phyloP scores from a whole-genome alignment of 2,888 invertebrate species.

The Lepetodrilus schrolli region DNA sequence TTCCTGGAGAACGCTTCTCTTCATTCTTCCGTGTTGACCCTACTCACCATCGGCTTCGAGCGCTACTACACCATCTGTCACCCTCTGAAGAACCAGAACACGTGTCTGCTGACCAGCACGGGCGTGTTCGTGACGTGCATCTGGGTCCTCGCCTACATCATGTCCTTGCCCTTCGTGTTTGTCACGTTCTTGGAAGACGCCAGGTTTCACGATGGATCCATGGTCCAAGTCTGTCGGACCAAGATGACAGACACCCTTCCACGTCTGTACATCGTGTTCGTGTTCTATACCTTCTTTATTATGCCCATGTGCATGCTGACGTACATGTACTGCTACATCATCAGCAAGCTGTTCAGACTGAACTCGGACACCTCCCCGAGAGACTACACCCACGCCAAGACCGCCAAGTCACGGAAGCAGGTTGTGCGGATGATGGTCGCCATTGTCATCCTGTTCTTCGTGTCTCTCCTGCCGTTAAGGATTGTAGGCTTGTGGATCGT shows the following conservation, averaged over 20 bases:
- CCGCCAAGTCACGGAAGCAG: constrained; percentile 52
- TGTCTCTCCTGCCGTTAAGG: constrained; percentile 90
- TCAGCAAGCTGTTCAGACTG: constrained; percentile 41
- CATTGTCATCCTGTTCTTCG: constrained; percentile 84
- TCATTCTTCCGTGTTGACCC: constrained; percentile 93
- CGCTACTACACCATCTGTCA: constrained; percentile 93
- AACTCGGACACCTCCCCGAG: constrained; percentile 29
- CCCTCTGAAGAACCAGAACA: constrained; percentile 82
- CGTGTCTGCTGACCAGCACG: constrained; percentile 48
- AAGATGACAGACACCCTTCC: constrained; percentile 35
- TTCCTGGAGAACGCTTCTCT: constrained; percentile 94
- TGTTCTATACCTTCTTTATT: constrained; percentile 45
- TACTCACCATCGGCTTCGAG: constrained; percentile 93
- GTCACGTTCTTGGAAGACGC: constrained; percentile 86
- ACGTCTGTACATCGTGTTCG: constrained; percentile 35
- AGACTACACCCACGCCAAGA: constrained; percentile 31
- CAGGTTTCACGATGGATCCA: constrained; percentile 77
- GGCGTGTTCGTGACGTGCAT: constrained; percentile 40
- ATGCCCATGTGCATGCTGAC: constrained; percentile 48
- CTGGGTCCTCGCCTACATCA: constrained; percentile 72
- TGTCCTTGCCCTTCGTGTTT: constrained; percentile 84
- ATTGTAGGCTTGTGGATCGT: constrained; percentile 92
- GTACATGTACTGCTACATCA: constrained; percentile 47
- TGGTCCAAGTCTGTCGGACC: constrained; percentile 44
- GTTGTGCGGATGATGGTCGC: constrained; percentile 60